These are phyloP conservation scores for Cydia strobilella DNA, from an alignment of 1,140 invertebrate genomes.

Conservation along the genomic window DNA sequence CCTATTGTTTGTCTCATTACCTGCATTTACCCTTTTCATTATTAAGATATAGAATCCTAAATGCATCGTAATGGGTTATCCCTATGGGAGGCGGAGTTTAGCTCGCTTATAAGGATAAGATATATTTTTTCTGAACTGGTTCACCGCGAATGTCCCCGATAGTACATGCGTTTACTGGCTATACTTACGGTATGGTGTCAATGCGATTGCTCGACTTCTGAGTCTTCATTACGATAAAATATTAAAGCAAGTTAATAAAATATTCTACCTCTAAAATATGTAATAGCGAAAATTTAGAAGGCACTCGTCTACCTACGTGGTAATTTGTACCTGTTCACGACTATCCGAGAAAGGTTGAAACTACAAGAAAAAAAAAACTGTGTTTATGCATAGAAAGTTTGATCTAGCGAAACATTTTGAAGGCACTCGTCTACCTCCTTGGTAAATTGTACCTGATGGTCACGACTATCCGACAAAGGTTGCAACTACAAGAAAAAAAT, in stretches of 20 bases:
- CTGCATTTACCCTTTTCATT: no score
- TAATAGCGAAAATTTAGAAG: slow-evolving; percentile 46
- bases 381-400: slow-evolving; percentile 58
- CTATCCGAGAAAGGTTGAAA: slow-evolving; percentile 78
- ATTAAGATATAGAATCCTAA: no score
- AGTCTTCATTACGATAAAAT: background rate
- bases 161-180: slow-evolving; percentile 20
- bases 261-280: slow-evolving; percentile 23
- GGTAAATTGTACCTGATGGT: slow-evolving; percentile 65
- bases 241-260: slow-evolving; percentile 9
- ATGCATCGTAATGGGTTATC: no score
- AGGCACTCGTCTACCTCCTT: slow-evolving; percentile 63
- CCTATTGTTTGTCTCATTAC: no score
- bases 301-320: slow-evolving; percentile 64
- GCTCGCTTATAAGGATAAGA: no score
- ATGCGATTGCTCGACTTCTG: background rate
- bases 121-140: no score
- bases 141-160: no score
- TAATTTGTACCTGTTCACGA: slow-evolving; percentile 72
- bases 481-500: slow-evolving; percentile 75
- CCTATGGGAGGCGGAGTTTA: no score
- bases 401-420: slow-evolving; percentile 44
- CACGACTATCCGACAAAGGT: slow-evolving; percentile 77
- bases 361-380: slow-evolving; percentile 74
- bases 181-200: slow-evolving; percentile 8